Conservation (phyloP, 2,888 invertebrate genomes). For the Melangyna quadrimaculata region DNA sequence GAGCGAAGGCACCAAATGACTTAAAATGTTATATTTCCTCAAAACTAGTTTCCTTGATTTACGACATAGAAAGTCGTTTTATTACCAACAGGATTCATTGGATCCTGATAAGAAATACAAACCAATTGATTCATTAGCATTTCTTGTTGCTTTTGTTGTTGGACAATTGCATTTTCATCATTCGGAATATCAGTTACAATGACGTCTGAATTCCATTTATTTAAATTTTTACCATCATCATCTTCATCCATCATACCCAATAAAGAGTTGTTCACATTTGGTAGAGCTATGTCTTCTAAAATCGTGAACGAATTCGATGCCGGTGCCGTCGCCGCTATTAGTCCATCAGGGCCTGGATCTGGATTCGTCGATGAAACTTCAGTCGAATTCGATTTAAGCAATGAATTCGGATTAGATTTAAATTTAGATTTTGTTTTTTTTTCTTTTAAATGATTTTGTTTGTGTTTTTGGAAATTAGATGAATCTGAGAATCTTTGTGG, state of each 20-base stretch:
- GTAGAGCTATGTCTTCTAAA: not conserved
- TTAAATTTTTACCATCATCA: not conserved
- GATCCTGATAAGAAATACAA: conserved; percentile 82
- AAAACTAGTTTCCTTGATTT: conserved; percentile 27
- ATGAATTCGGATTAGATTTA: not conserved
- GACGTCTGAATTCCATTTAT: conserved; percentile 46
- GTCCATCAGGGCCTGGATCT: conserved; percentile 70
- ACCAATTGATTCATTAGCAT: conserved; percentile 79
- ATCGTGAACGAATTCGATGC: not conserved
- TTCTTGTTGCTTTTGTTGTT: conserved; percentile 18
- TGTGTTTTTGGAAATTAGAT: conserved; percentile 74
- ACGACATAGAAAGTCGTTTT: conserved; percentile 73
- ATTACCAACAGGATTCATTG: conserved; percentile 78
- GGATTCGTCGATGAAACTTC: conserved; percentile 53
- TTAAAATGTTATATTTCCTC: not conserved
- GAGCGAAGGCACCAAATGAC: not conserved
- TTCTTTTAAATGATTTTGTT: conserved; percentile 23
- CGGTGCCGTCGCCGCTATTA: not conserved
- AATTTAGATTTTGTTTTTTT: not conserved
- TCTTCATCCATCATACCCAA: conserved; percentile 32
- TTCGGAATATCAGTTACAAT: conserved; percentile 51
- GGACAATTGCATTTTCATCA: conserved; percentile 1
- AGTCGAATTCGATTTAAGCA: conserved; percentile 46
- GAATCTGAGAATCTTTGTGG: conserved; percentile 85
- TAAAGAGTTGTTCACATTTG: not conserved